A percentile compares a stretch with the other conserved stretches of the same genome.
phyloP scores from a whole-genome alignment of 1,140 invertebrate species.

The Gryon sp. region DNA sequence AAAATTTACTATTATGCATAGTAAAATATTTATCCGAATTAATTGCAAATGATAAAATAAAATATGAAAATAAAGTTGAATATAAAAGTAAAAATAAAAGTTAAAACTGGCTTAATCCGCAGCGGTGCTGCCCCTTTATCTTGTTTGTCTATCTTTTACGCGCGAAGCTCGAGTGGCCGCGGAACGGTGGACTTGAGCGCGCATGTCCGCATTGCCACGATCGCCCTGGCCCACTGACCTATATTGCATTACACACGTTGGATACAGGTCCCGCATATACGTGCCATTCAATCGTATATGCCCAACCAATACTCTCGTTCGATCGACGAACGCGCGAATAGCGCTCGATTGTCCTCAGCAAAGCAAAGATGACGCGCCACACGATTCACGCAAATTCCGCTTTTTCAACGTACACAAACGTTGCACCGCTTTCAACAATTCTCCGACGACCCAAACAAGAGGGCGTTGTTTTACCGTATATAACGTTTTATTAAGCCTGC shows the following conservation, averaged over 20 bases:
- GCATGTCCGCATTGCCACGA: conserved; percentile 78
- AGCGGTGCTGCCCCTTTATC: conserved; percentile 34
- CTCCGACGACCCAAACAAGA: background rate
- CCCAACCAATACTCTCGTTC: conserved; percentile 70
- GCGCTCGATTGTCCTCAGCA: conserved; percentile 17
- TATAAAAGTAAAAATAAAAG: background rate
- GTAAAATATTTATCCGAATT: too few relatives aligned
- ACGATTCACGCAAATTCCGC: conserved; percentile 6
- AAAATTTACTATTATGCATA: too few relatives aligned
- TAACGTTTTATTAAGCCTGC: too few relatives aligned
- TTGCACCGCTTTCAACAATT: background rate
- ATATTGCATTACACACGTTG: conserved; percentile 74
- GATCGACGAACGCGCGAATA: conserved; percentile 62
- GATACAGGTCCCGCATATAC: conserved; percentile 76
- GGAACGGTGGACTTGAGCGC: conserved; percentile 64
- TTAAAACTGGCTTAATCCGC: conserved; percentile 9
- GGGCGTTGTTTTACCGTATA: background rate
- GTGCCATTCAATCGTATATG: conserved; percentile 61
- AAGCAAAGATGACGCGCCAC: background rate
- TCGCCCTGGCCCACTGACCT: conserved; percentile 80
- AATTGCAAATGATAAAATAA: too few relatives aligned
- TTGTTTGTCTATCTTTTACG: conserved; percentile 48
- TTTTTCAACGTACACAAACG: conserved; percentile 16
- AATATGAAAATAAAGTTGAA: background rate
- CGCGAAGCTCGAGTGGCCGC: conserved; percentile 61